These are phyloP conservation scores for Pantala flavescens DNA, from an alignment of 1,140 invertebrate species.

Conservation along the genomic window DNA sequence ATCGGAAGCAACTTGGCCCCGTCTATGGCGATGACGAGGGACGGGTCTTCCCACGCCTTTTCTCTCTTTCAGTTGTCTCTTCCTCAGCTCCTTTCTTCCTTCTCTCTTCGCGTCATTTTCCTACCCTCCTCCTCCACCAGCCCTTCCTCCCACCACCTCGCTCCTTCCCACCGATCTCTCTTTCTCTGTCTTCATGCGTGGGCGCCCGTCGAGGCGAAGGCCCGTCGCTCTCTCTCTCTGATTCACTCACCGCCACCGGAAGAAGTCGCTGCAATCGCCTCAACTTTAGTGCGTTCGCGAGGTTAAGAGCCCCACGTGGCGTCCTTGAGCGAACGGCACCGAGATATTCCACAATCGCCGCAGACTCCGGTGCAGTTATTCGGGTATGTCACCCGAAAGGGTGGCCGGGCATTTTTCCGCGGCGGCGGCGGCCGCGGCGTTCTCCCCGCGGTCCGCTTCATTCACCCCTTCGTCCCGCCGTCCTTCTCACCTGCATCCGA, in stretches of 20 bases:
- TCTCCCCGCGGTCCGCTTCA: neutral
- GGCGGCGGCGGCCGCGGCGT: too few relatives aligned
- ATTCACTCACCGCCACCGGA: neutral
- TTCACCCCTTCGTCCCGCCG: neutral
- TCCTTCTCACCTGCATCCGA: neutral
- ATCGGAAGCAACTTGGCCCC: neutral
- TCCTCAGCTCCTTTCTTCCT: neutral
- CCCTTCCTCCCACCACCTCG: neutral
- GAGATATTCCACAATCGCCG: too few relatives aligned
- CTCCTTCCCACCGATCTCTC: neutral
- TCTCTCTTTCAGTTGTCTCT: neutral
- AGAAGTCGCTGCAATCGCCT: neutral
- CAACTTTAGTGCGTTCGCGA: too few relatives aligned
- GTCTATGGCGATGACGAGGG: conserved; percentile 2
- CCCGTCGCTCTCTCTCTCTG: too few relatives aligned
- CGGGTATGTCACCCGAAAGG: too few relatives aligned
- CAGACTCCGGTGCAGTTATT: too few relatives aligned
- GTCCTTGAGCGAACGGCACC: too few relatives aligned
- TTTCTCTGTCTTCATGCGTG: neutral
- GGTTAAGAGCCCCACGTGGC: too few relatives aligned
- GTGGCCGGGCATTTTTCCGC: too few relatives aligned
- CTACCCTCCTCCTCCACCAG: neutral
- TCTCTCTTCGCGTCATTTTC: neutral
- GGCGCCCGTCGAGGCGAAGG: neutral
- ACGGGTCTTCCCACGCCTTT: neutral